Evolutionary conservation across 2,888 invertebrate genomes (phyloP).

Genomic region (Drosophila meridionalis): DNA sequence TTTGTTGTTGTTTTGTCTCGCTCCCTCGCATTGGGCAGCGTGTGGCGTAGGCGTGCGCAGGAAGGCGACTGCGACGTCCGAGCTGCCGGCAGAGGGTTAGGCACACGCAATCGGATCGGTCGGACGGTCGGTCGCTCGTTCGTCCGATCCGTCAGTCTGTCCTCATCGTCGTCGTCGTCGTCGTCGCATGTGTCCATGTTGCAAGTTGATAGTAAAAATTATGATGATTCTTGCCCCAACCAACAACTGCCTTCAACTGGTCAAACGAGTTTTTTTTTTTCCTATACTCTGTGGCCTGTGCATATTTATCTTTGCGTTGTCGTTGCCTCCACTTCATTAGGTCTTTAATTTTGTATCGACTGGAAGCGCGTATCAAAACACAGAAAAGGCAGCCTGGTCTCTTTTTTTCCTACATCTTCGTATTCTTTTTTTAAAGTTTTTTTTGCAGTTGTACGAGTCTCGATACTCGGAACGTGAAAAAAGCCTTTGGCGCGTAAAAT

Average conservation of each 20-base stretch:
- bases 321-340: slow-evolving; percentile 80
- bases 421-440: slow-evolving; percentile 3
- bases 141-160: slow-evolving; percentile 24
- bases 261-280: slow-evolving; percentile 67
- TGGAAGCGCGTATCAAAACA: slow-evolving; percentile 76
- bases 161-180: slow-evolving; percentile 13
- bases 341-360: slow-evolving; percentile 80
- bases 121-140: slow-evolving; percentile 1
- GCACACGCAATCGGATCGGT: slow-evolving; percentile 74
- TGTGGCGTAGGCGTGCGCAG: slow-evolving; percentile 57
- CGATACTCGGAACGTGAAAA: slow-evolving; percentile 64
- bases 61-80: slow-evolving; percentile 25
- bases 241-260: slow-evolving; percentile 69
- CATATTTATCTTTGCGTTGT: slow-evolving; percentile 77
- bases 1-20: slow-evolving; percentile 82
- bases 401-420: slow-evolving; percentile 16
- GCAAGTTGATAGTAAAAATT: slow-evolving; percentile 82
- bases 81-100: slow-evolving; percentile 29
- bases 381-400: slow-evolving; percentile 62
- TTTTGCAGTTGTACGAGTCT: slow-evolving; percentile 60
- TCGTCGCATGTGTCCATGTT: slow-evolving; percentile 76
- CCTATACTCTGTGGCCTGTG: slow-evolving; percentile 52
- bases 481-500: slow-evolving; percentile 80
- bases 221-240: slow-evolving; percentile 80
- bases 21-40: slow-evolving; percentile 44